Base-by-base conservation (phyloP, 2,113 vertebrate species). In the Misgurnus anguillicaudatus region DNA sequence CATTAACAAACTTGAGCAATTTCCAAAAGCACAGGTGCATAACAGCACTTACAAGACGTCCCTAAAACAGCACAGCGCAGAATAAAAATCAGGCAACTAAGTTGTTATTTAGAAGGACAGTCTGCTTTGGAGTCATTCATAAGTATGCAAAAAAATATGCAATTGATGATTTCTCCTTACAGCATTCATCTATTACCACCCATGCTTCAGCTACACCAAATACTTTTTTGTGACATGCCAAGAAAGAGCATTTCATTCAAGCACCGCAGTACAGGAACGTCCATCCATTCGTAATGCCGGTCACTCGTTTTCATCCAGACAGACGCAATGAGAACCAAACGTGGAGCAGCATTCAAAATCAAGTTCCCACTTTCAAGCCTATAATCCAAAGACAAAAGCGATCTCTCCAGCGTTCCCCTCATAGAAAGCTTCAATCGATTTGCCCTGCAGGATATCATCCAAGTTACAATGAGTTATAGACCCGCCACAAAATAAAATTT, bases 201-300 rank as follows among this genome's bases (percentile, higher is more conserved):
- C 14, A 48, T 72, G 77, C 55, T 66, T 72, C 51, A 62, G 39
- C 69, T 82, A 4, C 60, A 78, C 36, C 80, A 69, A 70, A 68
- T 77, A 45, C n/a, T 42, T 67, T 64, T 48, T 36, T 13, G 57
- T 5, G 39, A 65, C 31, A 47, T 9, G 70, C n/a, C 62, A 42
- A 1, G 45, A 58, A 31, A 41, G 9, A 75, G 11, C 75, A 42
- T 24, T 73, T 58, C 9, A 51, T 38, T 57, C 21, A 9, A 36
- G 64, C 6, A 61, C 9, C 13, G 14, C 42, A 60, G 11, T 39
- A 70, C 31, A 70, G 57, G n/a, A 68, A 73, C 51, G 9, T 66
- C 38, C 77, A 80, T 70, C 64, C 62, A 83, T 73, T 73, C 58
- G 80, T 79, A 80, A 85, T 80, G 63, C 85, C 84, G 65, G 69